These are phyloP conservation scores for Sigmodon hispidus DNA, from an alignment of 2,113 vertebrate species.

Conservation along the genomic window DNA sequence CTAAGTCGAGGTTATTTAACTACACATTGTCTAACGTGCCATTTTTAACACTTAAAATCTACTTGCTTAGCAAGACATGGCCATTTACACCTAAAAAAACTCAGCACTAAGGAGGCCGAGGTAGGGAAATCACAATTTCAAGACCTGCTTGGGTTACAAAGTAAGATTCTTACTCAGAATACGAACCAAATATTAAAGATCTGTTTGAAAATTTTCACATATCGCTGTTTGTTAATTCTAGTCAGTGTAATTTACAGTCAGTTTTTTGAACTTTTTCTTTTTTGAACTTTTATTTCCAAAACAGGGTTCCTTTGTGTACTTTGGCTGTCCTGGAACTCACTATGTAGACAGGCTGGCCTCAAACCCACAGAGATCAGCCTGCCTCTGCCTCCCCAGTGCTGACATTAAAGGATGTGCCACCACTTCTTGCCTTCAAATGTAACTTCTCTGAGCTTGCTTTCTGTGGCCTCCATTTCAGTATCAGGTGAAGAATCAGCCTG, in stretches of 20 bases:
- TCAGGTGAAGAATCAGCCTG: too few species aligned
- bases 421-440: too few species aligned
- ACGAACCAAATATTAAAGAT: not conserved
- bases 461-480: too few species aligned
- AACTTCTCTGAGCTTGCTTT: not conserved
- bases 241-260: not conserved
- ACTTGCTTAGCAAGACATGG: not conserved
- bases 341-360: too few species aligned
- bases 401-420: too few species aligned
- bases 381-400: too few species aligned
- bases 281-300: too few species aligned
- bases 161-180: not conserved
- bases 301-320: too few species aligned
- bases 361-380: too few species aligned
- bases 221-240: not conserved
- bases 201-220: not conserved
- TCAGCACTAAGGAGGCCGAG: not conserved
- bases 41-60: not conserved
- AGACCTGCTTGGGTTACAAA: not conserved
- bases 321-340: too few species aligned
- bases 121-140: not conserved
- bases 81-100: not conserved
- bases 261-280: too few species aligned
- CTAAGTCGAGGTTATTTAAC: not conserved
- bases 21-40: not conserved